These are phyloP conservation scores for Silurus lanzhouensis DNA, from an alignment of 2,797 vertebrate genomes.

Conservation along the genomic window DNA sequence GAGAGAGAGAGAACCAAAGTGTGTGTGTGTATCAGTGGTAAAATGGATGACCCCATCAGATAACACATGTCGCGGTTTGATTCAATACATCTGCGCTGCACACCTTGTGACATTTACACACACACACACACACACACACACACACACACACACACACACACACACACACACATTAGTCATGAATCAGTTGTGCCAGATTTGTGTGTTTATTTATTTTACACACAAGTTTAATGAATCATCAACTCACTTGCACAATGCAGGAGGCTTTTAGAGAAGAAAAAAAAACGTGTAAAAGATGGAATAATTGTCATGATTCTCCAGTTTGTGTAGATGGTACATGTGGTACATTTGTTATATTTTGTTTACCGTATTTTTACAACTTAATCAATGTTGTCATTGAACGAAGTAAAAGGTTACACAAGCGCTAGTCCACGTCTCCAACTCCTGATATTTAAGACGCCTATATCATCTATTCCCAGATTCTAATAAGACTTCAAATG, in stretches of 20 bases:
- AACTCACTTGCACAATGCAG: neutral
- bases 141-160: no score
- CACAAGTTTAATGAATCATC: neutral
- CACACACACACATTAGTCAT: neutral
- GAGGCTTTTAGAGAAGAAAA: neutral
- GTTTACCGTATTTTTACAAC: neutral
- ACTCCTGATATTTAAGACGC: neutral
- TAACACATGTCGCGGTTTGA: constrained; percentile 2
- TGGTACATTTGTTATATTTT: no score
- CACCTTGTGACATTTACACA: constrained; percentile 5
- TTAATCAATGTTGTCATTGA: neutral
- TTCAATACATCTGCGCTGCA: neutral
- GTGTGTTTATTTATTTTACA: neutral
- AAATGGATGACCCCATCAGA: constrained; percentile 13
- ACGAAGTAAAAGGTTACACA: neutral
- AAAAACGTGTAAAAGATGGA: neutral
- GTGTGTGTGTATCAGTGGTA: neutral
- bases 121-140: neutral
- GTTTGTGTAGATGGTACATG: neutral
- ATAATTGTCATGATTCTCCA: neutral
- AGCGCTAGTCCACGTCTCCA: neutral
- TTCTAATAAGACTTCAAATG: neutral
- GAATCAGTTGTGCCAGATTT: neutral
- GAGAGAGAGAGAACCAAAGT: constrained; percentile 6
- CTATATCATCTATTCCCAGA: neutral